Percentiles rank a stretch among this genome's conserved stretches.
Conservation (phyloP, 2,888 invertebrate genomes). For the Pimpla rufipes region DNA sequence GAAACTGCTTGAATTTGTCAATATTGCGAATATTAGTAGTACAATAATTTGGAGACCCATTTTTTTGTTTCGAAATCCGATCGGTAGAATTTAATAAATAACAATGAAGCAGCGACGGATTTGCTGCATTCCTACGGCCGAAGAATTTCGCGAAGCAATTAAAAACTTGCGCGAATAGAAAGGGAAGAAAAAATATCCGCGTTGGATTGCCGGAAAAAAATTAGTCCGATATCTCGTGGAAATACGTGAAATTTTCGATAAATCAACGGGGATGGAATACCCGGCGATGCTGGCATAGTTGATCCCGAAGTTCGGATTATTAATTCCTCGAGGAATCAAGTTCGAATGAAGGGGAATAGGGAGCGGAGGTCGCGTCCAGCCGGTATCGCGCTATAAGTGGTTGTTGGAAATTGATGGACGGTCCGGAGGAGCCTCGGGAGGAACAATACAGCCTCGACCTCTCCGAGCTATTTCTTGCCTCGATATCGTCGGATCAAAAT, state of each 20-base stretch:
- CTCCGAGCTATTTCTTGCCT: not conserved
- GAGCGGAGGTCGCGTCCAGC: not conserved
- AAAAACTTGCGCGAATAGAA: not conserved
- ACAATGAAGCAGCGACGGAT: no score
- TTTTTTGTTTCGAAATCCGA: no score
- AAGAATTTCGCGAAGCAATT: not conserved
- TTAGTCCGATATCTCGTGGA: not conserved
- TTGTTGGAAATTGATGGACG: constrained; percentile 28
- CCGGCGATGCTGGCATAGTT: constrained; percentile 40
- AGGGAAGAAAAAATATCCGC: not conserved
- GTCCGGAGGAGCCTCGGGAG: not conserved
- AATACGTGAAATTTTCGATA: constrained; percentile 41
- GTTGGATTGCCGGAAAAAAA: not conserved
- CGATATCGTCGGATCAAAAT: not conserved
- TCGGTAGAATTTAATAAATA: no score
- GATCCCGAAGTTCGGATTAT: constrained; percentile 40
- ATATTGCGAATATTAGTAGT: no score
- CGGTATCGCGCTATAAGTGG: not conserved
- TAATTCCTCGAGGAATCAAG: constrained; percentile 21
- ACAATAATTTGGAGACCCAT: no score
- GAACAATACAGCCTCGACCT: not conserved
- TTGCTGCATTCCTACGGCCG: no score
- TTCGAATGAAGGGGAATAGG: constrained; percentile 3
- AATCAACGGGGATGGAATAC: constrained; percentile 21
- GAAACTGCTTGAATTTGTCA: no score